Evolutionary conservation across 2,797 vertebrate genomes (phyloP), one percentile per base, ranked within the genome.

Genomic region (Artibeus jamaicensis): DNA sequence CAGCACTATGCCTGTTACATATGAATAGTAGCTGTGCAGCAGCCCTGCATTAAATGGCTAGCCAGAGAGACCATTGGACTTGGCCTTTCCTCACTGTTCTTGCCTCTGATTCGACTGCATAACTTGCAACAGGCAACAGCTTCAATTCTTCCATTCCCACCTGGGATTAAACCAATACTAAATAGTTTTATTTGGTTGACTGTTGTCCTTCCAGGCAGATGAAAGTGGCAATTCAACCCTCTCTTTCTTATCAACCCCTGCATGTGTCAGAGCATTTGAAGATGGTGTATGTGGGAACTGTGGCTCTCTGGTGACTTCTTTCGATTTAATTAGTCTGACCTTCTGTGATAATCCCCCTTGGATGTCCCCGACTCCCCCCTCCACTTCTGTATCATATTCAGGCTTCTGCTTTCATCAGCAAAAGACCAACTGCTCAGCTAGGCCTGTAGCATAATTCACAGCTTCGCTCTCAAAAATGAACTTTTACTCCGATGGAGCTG

Each of bases 301-400:
- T 0, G 9, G 93, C 97, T 98, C 98, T 98, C 97, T 95, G 96
- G 97, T 97, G 98, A 96, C 98, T 98, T 97, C 97, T 98, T 97
- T 95, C 96, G 55, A 98, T 98, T 98, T 98, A 99, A 98, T 98
- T 98, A 98, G 98, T 97, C 98, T 92, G 97, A 97, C 98, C 97
- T 98, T 98, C 97, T 97, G 97, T 7, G 73, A 34, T 53, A 98
- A 98, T 98, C 97, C 96, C 97, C 95, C 93, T 92, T 0, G 37
- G 92, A 91, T 86, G 95, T 92, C 95, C 95, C 92, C 65, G 88
- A 29, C 86, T 96, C 81, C 95, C 89, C 77, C 91, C 78, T 57
- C 76, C 0, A 1, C 95, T 98, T 96, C 97, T 95, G 97, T 97
- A 96, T 97, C 71, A 32, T 95, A 97, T 97, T 97, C 97, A 87